Conservation (phyloP, 2,113 vertebrate species). For the Mixornis gularis region DNA sequence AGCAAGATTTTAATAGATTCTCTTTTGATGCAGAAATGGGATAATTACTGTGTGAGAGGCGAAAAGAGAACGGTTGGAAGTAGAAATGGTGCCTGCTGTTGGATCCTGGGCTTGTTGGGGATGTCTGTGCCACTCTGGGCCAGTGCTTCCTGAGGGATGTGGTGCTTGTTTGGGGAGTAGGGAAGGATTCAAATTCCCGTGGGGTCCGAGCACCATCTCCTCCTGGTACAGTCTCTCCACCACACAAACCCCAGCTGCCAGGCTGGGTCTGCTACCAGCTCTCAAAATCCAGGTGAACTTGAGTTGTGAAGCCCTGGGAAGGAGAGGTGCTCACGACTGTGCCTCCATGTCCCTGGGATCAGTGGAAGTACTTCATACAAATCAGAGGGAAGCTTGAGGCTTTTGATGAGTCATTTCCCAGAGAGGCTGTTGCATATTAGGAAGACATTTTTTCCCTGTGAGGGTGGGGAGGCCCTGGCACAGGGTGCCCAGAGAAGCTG, state of each 20-base stretch:
- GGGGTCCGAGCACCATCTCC: rapidly evolving
- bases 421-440: neutral
- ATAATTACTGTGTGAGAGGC: neutral
- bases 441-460: neutral
- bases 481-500: neutral
- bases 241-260: rapidly evolving
- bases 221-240: neutral
- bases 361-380: neutral
- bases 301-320: neutral
- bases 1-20: neutral
- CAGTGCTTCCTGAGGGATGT: neutral
- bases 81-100: neutral
- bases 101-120: neutral
- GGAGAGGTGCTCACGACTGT: neutral
- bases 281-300: neutral
- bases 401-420: neutral
- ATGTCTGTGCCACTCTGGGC: neutral
- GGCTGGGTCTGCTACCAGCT: neutral
- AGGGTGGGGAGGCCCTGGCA: neutral
- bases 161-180: rapidly evolving
- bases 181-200: neutral
- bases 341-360: neutral
- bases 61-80: neutral
- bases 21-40: neutral
- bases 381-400: neutral